Conservation (phyloP, 2,113 vertebrate genomes). For the Corydoras maculifer region DNA sequence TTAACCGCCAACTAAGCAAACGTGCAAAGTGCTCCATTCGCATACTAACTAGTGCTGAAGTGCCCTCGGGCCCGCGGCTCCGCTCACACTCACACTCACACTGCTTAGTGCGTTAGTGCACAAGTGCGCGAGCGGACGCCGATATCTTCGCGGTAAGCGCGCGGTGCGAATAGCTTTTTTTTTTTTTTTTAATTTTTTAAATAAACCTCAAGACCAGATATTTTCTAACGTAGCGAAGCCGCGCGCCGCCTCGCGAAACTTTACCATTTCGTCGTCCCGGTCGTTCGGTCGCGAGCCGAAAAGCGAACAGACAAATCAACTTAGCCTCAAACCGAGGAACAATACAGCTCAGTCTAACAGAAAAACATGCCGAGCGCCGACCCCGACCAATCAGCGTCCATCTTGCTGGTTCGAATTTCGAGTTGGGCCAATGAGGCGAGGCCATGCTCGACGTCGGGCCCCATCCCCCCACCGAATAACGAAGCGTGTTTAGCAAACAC, state of each 20-base stretch:
- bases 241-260: conserved; percentile 1
- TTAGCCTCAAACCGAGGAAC: conserved; percentile 67
- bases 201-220: too few species aligned
- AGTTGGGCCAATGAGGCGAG: conserved; percentile 49
- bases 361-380: conserved; percentile 49
- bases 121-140: too few species aligned
- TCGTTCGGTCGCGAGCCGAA: conserved; percentile 50
- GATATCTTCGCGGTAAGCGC: too few species aligned
- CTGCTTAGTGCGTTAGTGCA: too few species aligned
- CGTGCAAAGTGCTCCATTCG: too few species aligned
- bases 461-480: conserved; percentile 59
- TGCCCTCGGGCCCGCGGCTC: too few species aligned
- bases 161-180: too few species aligned
- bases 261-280: conserved; percentile 60
- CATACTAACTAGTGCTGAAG: too few species aligned
- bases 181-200: too few species aligned
- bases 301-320: conserved; percentile 52
- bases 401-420: conserved; percentile 61
- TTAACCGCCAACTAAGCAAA: too few species aligned
- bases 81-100: too few species aligned
- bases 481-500: conserved; percentile 56
- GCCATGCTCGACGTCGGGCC: conserved; percentile 31
- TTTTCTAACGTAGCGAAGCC: neutral
- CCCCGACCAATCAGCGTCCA: conserved; percentile 46
- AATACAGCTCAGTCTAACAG: conserved; percentile 64